Evolutionary conservation across 92 coral and sea anemone species (phyloP).

Genomic region (Galaxea fascicularis): DNA sequence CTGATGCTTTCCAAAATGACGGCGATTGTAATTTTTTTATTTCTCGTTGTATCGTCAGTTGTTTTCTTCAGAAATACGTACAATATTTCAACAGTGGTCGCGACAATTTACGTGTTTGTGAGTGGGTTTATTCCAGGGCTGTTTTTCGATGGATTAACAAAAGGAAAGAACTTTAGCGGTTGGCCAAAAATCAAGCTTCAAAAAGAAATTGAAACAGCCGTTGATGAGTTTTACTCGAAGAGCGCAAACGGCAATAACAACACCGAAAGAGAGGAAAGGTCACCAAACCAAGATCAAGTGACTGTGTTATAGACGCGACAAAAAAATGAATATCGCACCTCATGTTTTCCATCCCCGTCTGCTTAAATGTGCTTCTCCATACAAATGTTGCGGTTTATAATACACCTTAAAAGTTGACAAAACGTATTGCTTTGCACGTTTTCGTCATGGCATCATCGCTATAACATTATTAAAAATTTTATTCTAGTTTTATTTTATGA

Average conservation of each 20-base stretch:
- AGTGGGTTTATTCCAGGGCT: conserved; percentile 7
- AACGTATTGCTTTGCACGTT: too few species aligned
- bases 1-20: conserved; percentile 13
- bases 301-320: too few species aligned
- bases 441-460: too few species aligned
- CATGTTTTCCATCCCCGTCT: too few species aligned
- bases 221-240: background rate
- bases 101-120: conserved; percentile 13
- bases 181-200: conserved; percentile 4
- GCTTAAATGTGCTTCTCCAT: too few species aligned
- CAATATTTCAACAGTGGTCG: background rate
- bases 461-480: too few species aligned
- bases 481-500: too few species aligned
- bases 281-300: too few species aligned
- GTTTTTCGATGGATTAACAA: background rate
- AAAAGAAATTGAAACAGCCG: background rate
- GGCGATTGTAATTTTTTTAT: background rate
- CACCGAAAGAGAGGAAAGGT: too few species aligned
- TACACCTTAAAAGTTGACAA: too few species aligned
- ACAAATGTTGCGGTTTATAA: too few species aligned
- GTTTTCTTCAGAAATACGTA: background rate
- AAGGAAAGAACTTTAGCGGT: background rate
- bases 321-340: too few species aligned
- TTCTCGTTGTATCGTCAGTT: background rate
- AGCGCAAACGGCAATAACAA: background rate